Conservation (phyloP, 2,113 vertebrate species). For the Brachyistius frenatus region DNA sequence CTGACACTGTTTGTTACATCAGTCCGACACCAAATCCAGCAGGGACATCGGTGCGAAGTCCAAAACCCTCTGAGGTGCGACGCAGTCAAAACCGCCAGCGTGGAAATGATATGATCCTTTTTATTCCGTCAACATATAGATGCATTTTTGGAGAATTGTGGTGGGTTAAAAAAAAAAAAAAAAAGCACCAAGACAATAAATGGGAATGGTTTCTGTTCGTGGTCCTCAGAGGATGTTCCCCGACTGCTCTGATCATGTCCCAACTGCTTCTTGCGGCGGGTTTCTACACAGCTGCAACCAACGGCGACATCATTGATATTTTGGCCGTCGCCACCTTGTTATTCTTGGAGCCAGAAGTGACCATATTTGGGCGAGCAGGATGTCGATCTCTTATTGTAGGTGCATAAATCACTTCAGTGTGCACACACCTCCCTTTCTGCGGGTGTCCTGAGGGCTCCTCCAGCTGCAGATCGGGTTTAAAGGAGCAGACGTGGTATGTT, state of each 20-base stretch:
- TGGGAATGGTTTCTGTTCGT: background rate
- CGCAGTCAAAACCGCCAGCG: background rate
- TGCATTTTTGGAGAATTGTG: too few species aligned
- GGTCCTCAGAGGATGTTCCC: background rate
- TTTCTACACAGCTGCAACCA: too few species aligned
- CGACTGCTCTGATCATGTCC: background rate
- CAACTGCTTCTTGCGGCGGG: background rate
- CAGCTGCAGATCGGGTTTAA: conserved; percentile 27
- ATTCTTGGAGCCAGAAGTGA: too few species aligned
- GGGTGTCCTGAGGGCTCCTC: background rate
- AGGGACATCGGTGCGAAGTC: background rate
- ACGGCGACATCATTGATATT: too few species aligned
- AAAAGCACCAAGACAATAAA: background rate
- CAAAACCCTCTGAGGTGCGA: background rate
- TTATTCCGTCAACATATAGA: too few species aligned
- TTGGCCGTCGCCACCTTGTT: too few species aligned
- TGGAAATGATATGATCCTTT: too few species aligned
- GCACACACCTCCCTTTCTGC: background rate
- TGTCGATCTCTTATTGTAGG: too few species aligned
- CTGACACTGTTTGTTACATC: conserved; percentile 11
- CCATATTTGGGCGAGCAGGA: too few species aligned
- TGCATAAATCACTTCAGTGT: too few species aligned
- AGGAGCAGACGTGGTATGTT: conserved; percentile 18
- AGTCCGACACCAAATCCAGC: background rate
- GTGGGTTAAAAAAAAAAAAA: too few species aligned